Conservation (phyloP, 2,888 invertebrate species). For the Adelognathus sp. region DNA sequence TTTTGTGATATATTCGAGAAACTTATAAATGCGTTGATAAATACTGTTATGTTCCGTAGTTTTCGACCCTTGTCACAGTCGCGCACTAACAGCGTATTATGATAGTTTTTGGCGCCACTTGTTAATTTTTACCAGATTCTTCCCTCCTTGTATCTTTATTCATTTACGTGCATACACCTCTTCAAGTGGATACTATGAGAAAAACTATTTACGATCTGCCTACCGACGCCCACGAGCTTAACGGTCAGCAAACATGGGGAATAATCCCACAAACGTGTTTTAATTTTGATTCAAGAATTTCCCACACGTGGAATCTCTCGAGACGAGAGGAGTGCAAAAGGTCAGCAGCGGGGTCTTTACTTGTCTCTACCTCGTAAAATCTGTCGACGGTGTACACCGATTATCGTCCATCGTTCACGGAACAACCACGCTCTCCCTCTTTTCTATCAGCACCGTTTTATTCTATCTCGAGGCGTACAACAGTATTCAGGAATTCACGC, state of each 20-base stretch:
- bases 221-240: conserved; percentile 38
- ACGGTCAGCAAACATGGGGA: conserved; percentile 21
- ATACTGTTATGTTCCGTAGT: too few species aligned
- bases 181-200: too few species aligned
- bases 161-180: too few species aligned
- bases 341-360: conserved; percentile 26
- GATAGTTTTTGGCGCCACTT: too few species aligned
- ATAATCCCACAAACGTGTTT: conserved; percentile 24
- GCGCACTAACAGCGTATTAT: too few species aligned
- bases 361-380: conserved; percentile 41
- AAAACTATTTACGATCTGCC: conserved; percentile 35
- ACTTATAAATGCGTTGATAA: too few species aligned
- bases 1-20: too few species aligned
- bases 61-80: too few species aligned
- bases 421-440: not conserved
- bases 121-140: too few species aligned
- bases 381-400: conserved; percentile 13
- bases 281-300: conserved; percentile 46
- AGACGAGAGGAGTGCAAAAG: conserved; percentile 33
- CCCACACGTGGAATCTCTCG: conserved; percentile 27
- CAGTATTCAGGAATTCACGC: conserved; percentile 46
- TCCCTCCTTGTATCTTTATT: too few species aligned
- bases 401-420: conserved; percentile 36
- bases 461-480: conserved; percentile 23
- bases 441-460: conserved; percentile 8